phyloP scores from a whole-genome alignment of 2,888 invertebrate species.

The Leucophora obtusa region DNA sequence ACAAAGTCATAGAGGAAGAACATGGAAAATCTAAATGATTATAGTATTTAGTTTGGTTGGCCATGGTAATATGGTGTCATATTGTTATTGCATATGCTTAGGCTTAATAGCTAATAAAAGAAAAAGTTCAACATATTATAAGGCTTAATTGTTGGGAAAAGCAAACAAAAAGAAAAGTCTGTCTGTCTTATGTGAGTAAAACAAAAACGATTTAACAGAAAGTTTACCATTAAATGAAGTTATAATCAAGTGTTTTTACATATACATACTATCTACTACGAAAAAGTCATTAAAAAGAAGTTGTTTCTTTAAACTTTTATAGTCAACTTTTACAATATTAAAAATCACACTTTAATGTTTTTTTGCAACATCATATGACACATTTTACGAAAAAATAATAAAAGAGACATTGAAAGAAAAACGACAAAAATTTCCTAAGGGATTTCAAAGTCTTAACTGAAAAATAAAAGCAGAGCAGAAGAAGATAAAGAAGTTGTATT shows the following conservation, averaged over 20 bases:
- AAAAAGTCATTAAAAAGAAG: conserved; percentile 37
- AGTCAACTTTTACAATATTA: conserved; percentile 26
- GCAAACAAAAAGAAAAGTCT: background rate
- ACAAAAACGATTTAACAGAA: conserved; percentile 32
- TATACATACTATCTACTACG: background rate
- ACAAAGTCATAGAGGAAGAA: background rate
- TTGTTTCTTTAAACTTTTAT: conserved; percentile 30
- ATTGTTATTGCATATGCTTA: conserved; percentile 38
- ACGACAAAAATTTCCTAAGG: conserved; percentile 21
- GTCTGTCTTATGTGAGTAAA: background rate
- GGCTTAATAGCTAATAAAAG: conserved; percentile 37
- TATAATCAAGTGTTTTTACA: conserved; percentile 39
- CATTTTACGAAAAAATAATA: background rate
- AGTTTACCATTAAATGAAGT: conserved; percentile 31
- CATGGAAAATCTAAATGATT: background rate
- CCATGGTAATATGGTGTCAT: conserved; percentile 1
- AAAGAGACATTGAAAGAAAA: conserved; percentile 14
- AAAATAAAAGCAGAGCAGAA: background rate
- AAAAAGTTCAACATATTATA: conserved; percentile 32
- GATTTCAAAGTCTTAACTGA: conserved; percentile 24
- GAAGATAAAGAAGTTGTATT: background rate
- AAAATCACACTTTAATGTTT: conserved; percentile 43
- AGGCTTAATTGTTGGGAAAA: conserved; percentile 23
- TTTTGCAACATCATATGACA: conserved; percentile 2
- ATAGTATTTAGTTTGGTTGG: background rate